Conservation (phyloP, 2,888 invertebrate genomes). For the Diloba caeruleocephala region DNA sequence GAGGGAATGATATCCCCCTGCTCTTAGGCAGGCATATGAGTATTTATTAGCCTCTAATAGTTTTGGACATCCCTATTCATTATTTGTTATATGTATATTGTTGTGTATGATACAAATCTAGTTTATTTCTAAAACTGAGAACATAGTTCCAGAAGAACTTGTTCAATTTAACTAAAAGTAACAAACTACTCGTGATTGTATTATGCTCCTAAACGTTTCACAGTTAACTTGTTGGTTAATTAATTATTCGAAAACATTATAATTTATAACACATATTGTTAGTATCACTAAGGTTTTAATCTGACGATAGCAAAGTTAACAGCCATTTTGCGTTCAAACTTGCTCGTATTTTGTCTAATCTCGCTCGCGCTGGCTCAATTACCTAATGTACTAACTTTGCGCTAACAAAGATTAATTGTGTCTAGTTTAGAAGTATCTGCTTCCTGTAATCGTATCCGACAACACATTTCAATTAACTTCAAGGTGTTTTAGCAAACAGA, state of each 20-base stretch:
- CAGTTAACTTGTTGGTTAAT: neutral
- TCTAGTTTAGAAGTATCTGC: constrained; percentile 2
- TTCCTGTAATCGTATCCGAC: constrained; percentile 14
- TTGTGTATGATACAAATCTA: too few relatives aligned
- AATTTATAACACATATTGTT: too few relatives aligned
- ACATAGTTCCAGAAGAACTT: too few relatives aligned
- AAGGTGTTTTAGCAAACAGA: constrained; percentile 14
- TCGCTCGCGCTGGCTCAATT: constrained; percentile 2
- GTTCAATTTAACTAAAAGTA: neutral
- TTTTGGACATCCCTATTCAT: too few relatives aligned
- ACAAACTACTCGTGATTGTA: neutral
- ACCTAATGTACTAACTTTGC: constrained; percentile 2
- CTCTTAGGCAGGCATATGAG: too few relatives aligned
- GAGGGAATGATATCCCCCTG: too few relatives aligned
- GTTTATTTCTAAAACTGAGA: too few relatives aligned
- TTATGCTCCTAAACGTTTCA: neutral
- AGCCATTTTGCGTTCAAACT: constrained; percentile 6
- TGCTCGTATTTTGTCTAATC: constrained; percentile 11
- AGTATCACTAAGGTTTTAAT: constrained; percentile 1
- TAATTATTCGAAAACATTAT: too few relatives aligned
- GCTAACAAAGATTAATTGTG: constrained; percentile 27
- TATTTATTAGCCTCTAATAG: too few relatives aligned
- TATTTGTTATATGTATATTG: too few relatives aligned
- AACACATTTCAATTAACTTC: constrained; percentile 29
- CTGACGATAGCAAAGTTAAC: neutral